phyloP scores from a whole-genome alignment of 2,888 invertebrate species.

The Apantesis nais region DNA sequence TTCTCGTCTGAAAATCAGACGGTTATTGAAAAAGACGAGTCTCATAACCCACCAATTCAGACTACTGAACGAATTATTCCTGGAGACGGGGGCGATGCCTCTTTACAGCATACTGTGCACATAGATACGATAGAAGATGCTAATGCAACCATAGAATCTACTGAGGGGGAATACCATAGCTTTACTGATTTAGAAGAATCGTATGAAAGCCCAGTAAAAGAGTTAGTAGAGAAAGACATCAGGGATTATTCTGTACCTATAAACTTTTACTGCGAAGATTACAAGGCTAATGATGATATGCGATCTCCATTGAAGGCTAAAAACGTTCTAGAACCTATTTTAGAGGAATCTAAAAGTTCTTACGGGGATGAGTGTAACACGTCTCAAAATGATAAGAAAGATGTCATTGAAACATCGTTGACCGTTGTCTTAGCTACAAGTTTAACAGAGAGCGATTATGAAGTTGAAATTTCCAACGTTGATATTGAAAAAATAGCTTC shows the following conservation, averaged over 20 bases:
- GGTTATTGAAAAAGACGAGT: conserved; percentile 57
- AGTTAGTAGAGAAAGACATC: conserved; percentile 78
- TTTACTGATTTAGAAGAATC: conserved; percentile 75
- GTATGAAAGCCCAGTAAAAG: conserved; percentile 79
- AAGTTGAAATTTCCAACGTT: conserved; percentile 1
- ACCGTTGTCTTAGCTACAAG: not conserved
- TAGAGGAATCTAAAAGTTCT: conserved; percentile 80
- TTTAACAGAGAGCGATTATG: not conserved
- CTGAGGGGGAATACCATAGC: conserved; percentile 81
- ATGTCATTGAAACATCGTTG: conserved; percentile 24
- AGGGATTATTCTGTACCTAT: conserved; percentile 81
- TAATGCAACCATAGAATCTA: conserved; percentile 56
- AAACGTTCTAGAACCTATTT: conserved; percentile 72
- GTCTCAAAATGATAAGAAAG: conserved; percentile 47
- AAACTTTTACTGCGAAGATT: conserved; percentile 76
- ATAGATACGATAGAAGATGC: conserved; percentile 46
- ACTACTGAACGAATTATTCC: conserved; percentile 15
- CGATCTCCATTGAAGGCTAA: conserved; percentile 63
- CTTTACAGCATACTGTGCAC: conserved; percentile 51
- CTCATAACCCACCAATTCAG: conserved; percentile 21
- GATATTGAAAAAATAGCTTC: not conserved
- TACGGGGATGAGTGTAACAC: conserved; percentile 67
- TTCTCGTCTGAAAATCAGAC: conserved; percentile 69
- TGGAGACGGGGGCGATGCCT: conserved; percentile 22
- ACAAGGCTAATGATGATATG: conserved; percentile 55